These are phyloP conservation scores for Rhipidura dahli DNA, from an alignment of 2,113 vertebrate genomes.

Conservation along the genomic window DNA sequence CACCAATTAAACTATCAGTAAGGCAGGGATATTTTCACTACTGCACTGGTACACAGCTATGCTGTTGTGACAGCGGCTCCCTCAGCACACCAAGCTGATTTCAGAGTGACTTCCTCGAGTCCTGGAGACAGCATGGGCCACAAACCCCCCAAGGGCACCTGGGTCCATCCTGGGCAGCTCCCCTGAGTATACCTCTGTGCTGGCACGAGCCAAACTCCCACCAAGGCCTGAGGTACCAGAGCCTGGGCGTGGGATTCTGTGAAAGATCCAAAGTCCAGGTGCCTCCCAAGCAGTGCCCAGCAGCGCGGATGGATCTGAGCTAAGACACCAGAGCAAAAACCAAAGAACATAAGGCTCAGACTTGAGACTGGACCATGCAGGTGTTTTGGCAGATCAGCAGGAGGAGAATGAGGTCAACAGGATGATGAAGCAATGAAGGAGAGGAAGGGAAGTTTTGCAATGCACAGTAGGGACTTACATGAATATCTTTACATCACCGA, in stretches of 20 bases:
- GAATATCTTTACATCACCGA: background rate
- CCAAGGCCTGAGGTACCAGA: background rate
- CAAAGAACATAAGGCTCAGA: background rate
- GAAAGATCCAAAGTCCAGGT: background rate
- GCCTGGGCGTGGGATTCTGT: background rate
- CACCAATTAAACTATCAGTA: background rate
- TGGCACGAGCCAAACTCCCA: background rate
- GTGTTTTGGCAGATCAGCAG: background rate
- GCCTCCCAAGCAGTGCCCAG: background rate
- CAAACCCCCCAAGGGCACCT: background rate
- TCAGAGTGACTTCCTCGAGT: background rate
- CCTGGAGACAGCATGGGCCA: background rate
- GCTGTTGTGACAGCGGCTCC: background rate
- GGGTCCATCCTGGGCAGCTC: background rate
- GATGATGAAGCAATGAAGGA: background rate
- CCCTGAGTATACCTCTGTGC: background rate
- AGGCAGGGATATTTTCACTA: conserved; percentile 2
- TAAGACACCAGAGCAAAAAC: background rate
- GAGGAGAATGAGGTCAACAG: background rate
- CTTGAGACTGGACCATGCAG: background rate
- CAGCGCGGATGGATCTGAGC: background rate
- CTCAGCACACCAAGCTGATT: background rate
- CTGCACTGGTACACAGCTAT: background rate
- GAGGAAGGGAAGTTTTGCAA: background rate
- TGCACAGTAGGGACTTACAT: accelerated